Evolutionary conservation across 2,113 vertebrate genomes (phyloP).

Genomic region (Cisticola juncidis): DNA sequence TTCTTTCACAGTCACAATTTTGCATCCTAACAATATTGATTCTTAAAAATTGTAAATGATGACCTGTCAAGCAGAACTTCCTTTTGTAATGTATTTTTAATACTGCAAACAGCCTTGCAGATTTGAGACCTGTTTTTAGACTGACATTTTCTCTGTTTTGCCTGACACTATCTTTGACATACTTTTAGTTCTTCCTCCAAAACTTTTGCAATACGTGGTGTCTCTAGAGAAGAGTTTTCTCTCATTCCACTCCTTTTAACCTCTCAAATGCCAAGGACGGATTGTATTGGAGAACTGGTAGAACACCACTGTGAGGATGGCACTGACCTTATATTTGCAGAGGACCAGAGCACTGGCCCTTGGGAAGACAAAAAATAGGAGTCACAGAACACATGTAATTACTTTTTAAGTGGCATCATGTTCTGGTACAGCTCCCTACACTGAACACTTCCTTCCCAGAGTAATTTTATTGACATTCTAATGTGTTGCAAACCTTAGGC

Average conservation of each 20-base stretch:
- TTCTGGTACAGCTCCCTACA: background rate
- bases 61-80: background rate
- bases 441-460: background rate
- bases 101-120: background rate
- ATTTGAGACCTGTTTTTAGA: constrained; percentile 27
- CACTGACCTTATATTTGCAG: background rate
- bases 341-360: background rate
- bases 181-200: constrained; percentile 3
- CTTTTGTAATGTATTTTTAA: background rate
- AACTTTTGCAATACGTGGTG: background rate
- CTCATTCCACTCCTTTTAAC: background rate
- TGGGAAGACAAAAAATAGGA: background rate
- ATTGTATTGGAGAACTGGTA: background rate
- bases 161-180: constrained; percentile 8
- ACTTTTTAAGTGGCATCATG: background rate
- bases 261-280: background rate
- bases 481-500: background rate
- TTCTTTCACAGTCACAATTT: background rate
- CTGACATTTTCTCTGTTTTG: constrained; percentile 26
- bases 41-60: background rate
- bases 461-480: background rate
- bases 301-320: background rate
- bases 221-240: background rate
- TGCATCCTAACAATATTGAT: background rate
- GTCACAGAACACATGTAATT: background rate